Evolutionary conservation across 2,797 vertebrate genomes (phyloP), one percentile per base, ranked within the genome.

Genomic region (Rhinichthys osculus): DNA sequence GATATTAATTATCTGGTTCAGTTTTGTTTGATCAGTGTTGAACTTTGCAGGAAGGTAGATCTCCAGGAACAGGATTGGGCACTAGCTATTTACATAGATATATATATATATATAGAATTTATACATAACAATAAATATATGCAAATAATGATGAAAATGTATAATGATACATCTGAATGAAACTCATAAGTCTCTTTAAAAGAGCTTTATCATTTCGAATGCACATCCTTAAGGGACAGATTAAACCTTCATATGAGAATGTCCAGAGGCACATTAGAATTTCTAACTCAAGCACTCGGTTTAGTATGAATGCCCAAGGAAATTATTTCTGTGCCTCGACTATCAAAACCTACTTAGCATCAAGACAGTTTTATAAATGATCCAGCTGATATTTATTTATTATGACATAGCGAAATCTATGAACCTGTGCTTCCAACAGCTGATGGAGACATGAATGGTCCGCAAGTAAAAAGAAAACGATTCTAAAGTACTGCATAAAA

Each of bases 301-400:
- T 73, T 64, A 90, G 85, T 86, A 91, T 90, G 86, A 87, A 91
- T 89, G 90, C 77, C 69, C 85, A 81, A 70, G 86, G 90, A 85
- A 87, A 35, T 42, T 64, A 85, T 88, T 89, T 87, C 87, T 69
- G 86, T 89, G 89, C 44, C 33, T 40, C 21, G 1, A n/a, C 62
- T 62, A 73, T 82, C 66, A 82, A 40, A 44, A 44, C 23, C 27
- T 82, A 72, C 35, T 72, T 57, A 57, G 44, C 5, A 47, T 21
- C 30, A 35, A 81, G n/a, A 69, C 27, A 47, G 30, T 38, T 52
- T 57, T 57, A 30, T 38, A 71, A 72, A 82, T 82, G 50, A 59
- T 42, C 38, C 16, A 72, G 6, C 52, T 40, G 44, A 67, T 77
- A 35, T 66, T 50, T 83, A 76, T 64, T 50, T 83, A 83, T 83